These are phyloP conservation scores for Rhynchotus rufescens DNA, from an alignment of 2,797 vertebrate species.

Conservation along the genomic window DNA sequence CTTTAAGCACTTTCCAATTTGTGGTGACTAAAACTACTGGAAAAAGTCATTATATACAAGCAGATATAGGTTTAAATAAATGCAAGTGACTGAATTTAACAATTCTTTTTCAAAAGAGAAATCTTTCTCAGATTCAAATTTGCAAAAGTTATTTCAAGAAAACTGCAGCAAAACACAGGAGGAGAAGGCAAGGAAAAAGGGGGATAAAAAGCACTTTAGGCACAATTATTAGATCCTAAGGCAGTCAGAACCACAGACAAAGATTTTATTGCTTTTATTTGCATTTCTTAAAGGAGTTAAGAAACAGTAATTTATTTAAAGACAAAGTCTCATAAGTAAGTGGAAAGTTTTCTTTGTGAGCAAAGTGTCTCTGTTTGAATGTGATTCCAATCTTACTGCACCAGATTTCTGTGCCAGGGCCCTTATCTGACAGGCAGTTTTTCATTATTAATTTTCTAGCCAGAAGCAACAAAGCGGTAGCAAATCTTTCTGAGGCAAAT, in stretches of 20 bases:
- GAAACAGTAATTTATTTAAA: constrained; percentile 4
- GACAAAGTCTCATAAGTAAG: not conserved
- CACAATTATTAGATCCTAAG: not conserved
- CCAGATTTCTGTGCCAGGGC: not conserved
- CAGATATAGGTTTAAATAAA: not conserved
- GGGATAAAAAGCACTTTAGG: not conserved
- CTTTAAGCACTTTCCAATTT: not conserved
- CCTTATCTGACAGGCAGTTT: not conserved
- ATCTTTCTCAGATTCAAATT: not conserved
- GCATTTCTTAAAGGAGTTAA: not conserved
- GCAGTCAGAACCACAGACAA: not conserved
- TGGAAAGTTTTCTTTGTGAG: not conserved
- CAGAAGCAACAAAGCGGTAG: not conserved
- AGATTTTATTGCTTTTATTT: not conserved
- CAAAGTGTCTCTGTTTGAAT: not conserved
- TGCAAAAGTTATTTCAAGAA: not conserved
- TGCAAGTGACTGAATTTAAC: not conserved
- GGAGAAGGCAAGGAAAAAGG: not conserved
- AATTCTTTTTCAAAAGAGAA: not conserved
- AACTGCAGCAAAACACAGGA: not conserved
- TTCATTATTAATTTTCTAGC: not conserved
- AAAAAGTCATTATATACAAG: not conserved
- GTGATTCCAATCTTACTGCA: not conserved
- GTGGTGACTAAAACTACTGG: constrained; percentile 15
- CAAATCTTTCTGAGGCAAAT: not conserved